These are phyloP conservation scores for Pinna nobilis DNA, from an alignment of 1,140 invertebrate species.

Conservation along the genomic window DNA sequence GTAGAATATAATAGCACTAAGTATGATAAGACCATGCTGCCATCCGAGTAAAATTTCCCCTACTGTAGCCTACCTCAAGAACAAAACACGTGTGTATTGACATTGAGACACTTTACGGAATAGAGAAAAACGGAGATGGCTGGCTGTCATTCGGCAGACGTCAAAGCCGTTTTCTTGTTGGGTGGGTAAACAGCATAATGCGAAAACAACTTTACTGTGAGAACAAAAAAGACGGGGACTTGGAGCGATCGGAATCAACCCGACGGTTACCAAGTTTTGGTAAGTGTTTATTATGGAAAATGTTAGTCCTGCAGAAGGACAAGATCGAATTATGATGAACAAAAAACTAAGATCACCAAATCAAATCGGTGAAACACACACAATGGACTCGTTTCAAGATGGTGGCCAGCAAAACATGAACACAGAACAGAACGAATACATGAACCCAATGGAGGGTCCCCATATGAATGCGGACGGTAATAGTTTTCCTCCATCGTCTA, in stretches of 20 bases:
- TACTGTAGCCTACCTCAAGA: constrained; percentile 54
- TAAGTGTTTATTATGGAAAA: constrained; percentile 57
- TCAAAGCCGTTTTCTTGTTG: constrained; percentile 48
- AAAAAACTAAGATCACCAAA: constrained; percentile 56
- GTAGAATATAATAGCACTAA: constrained; percentile 69
- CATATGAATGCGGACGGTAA: constrained; percentile 67
- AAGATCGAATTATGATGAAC: constrained; percentile 46
- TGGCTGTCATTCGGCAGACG: constrained; percentile 34
- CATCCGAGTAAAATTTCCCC: constrained; percentile 62
- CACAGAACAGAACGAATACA: constrained; percentile 60
- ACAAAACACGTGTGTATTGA: constrained; percentile 63
- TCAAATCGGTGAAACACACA: constrained; percentile 55
- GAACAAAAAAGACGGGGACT: constrained; percentile 55
- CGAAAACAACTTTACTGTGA: constrained; percentile 54
- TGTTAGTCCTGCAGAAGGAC: constrained; percentile 46
- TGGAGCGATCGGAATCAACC: constrained; percentile 43
- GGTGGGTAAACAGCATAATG: constrained; percentile 61
- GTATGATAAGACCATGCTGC: constrained; percentile 73
- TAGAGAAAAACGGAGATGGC: constrained; percentile 23
- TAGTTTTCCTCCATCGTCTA: constrained; percentile 59
- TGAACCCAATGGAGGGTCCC: constrained; percentile 59
- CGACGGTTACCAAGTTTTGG: constrained; percentile 43
- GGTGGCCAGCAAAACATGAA: constrained; percentile 68
- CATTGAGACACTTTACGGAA: constrained; percentile 23
- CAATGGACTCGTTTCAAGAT: constrained; percentile 72